Percentiles rank a stretch among this genome's conserved stretches.
phyloP scores from a whole-genome alignment of 2,888 invertebrate species.

The Hyppa rectilinea region DNA sequence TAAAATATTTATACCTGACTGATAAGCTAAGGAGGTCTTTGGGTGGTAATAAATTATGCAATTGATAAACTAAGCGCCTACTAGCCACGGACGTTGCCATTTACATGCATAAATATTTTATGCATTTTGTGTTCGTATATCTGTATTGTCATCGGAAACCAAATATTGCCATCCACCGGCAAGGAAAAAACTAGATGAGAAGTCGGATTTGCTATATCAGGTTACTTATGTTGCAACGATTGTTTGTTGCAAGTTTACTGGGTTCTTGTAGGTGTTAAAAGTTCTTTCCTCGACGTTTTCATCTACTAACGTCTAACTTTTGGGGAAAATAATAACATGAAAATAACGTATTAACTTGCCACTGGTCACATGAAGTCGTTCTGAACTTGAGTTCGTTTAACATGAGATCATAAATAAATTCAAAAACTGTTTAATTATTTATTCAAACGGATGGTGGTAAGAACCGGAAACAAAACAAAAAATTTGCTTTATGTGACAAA shows the following conservation, averaged over 20 bases:
- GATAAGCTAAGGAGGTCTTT: constrained; percentile 17
- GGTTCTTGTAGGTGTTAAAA: not conserved
- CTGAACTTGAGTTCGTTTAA: not conserved
- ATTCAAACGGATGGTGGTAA: not conserved
- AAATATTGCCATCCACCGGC: not conserved
- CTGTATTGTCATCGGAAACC: not conserved
- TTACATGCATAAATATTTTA: not conserved
- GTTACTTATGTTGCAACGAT: not conserved
- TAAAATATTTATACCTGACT: constrained; percentile 7
- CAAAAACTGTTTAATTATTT: constrained; percentile 12
- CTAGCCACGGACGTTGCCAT: not conserved
- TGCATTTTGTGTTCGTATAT: not conserved
- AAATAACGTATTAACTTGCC: too few species aligned
- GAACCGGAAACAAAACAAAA: not conserved
- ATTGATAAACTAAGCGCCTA: constrained; percentile 18
- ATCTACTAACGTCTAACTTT: not conserved
- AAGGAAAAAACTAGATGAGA: not conserved
- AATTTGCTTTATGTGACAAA: not conserved
- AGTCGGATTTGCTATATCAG: not conserved
- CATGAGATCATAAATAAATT: not conserved
- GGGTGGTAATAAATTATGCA: constrained; percentile 14
- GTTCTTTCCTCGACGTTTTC: not conserved
- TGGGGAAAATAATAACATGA: not conserved
- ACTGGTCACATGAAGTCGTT: not conserved
- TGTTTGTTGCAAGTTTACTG: not conserved